Evolutionary conservation across 2,888 invertebrate species (phyloP).

Genomic region (Peribatodes rhomboidaria): DNA sequence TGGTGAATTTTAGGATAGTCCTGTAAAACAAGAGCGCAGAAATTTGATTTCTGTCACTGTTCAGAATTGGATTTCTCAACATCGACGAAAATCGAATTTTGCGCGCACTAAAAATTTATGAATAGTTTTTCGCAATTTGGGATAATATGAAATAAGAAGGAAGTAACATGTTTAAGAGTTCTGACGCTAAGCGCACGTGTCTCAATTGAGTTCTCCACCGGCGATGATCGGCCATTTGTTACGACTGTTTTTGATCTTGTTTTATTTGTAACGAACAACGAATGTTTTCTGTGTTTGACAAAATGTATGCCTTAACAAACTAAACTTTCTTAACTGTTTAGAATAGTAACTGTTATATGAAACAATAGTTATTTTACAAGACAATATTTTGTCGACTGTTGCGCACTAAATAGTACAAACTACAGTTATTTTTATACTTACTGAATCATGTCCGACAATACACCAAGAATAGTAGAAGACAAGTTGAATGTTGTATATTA

Average conservation of each 20-base stretch:
- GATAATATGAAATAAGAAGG: constrained; percentile 24
- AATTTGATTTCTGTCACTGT: no score
- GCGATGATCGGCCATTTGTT: constrained; percentile 62
- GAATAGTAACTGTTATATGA: constrained; percentile 40
- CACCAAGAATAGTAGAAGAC: constrained; percentile 57
- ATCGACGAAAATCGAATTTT: no score
- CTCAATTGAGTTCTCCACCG: constrained; percentile 53
- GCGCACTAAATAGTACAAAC: constrained; percentile 82
- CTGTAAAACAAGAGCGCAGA: no score
- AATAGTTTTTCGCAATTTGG: not conserved
- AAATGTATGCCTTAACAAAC: constrained; percentile 52
- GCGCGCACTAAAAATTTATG: not conserved
- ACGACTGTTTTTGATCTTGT: constrained; percentile 58
- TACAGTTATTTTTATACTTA: constrained; percentile 54
- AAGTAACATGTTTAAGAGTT: constrained; percentile 51
- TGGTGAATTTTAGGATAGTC: no score
- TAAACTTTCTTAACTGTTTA: constrained; percentile 46
- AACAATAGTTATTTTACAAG: constrained; percentile 51
- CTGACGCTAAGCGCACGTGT: constrained; percentile 70
- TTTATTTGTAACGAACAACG: constrained; percentile 57
- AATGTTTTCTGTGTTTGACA: constrained; percentile 51
- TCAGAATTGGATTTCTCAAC: no score
- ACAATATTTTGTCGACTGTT: constrained; percentile 64
- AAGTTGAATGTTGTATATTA: constrained; percentile 47
- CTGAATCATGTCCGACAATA: constrained; percentile 72